phyloP scores from a whole-genome alignment of 2,888 invertebrate species.

The Ceramica pisi region DNA sequence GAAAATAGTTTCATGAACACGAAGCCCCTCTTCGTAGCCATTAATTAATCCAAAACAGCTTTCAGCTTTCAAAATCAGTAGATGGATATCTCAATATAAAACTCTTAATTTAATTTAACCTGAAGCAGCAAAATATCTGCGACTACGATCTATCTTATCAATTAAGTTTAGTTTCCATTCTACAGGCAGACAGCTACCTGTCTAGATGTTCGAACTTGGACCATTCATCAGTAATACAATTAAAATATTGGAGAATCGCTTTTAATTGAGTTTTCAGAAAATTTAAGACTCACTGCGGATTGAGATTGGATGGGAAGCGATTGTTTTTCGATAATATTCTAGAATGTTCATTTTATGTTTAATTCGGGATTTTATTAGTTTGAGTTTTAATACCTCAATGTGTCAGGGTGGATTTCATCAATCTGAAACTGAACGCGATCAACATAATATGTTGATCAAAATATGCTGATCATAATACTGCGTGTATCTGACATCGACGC shows the following conservation, averaged over 20 bases:
- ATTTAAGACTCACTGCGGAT: slow-evolving; percentile 57
- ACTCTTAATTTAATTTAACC: slow-evolving; percentile 20
- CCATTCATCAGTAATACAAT: slow-evolving; percentile 76
- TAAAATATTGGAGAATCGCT: slow-evolving; percentile 71
- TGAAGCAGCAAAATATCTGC: slow-evolving; percentile 28
- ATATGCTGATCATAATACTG: too few relatives aligned
- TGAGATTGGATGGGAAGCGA: slow-evolving; percentile 46
- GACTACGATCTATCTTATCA: slow-evolving; percentile 37
- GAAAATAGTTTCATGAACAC: background rate
- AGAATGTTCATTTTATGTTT: slow-evolving; percentile 29
- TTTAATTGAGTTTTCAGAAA: slow-evolving; percentile 77
- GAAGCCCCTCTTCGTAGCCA: background rate
- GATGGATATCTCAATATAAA: slow-evolving; percentile 16
- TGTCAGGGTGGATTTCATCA: too few relatives aligned
- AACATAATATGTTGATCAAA: too few relatives aligned
- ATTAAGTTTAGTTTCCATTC: slow-evolving; percentile 54
- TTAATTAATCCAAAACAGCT: slow-evolving; percentile 3
- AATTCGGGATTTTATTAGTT: slow-evolving; percentile 27
- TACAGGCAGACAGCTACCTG: slow-evolving; percentile 54
- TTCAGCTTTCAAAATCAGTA: background rate
- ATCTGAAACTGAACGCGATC: too few relatives aligned
- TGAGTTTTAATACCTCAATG: too few relatives aligned
- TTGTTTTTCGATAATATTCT: slow-evolving; percentile 56
- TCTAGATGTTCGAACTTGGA: slow-evolving; percentile 63
- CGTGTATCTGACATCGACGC: too few relatives aligned